A percentile compares a stretch with the other conserved stretches of the same genome.
Conservation (phyloP, 2,888 invertebrate genomes). For the Amaurobius ferox region DNA sequence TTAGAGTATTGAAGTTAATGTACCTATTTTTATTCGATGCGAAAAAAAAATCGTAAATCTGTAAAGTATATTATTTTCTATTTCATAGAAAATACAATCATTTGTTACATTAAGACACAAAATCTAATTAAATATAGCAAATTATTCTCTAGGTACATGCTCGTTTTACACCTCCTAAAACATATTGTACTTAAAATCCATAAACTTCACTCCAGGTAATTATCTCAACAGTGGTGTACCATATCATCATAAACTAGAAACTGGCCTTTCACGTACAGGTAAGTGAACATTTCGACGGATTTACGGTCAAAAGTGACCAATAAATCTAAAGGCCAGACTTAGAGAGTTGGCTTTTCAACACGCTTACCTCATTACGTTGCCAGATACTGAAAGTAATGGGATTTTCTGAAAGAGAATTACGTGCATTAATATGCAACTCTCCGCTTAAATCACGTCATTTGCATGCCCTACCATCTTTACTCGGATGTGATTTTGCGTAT, state of each 20-base stretch:
- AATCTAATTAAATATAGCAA: too few relatives aligned
- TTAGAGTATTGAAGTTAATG: too few relatives aligned
- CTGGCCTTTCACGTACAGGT: conserved; percentile 43
- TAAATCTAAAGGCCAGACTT: conserved; percentile 37
- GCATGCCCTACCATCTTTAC: background rate
- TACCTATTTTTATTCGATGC: too few relatives aligned
- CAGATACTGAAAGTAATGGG: conserved; percentile 47
- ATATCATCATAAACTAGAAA: conserved; percentile 44
- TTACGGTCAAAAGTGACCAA: conserved; percentile 43
- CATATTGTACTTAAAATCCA: background rate
- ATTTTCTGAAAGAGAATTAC: conserved; percentile 23
- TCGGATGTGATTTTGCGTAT: background rate
- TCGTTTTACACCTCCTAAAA: background rate
- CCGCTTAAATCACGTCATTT: conserved; percentile 10
- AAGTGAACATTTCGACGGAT: conserved; percentile 58
- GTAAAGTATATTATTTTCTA: too few relatives aligned
- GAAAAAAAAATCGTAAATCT: too few relatives aligned
- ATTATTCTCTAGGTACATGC: too few relatives aligned
- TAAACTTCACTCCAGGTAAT: background rate
- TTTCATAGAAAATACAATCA: too few relatives aligned
- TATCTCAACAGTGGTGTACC: conserved; percentile 46
- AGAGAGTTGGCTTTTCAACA: conserved; percentile 58
- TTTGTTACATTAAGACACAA: too few relatives aligned
- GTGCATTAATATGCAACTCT: conserved; percentile 47
- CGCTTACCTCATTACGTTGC: conserved; percentile 40